Evolutionary conservation across 1,140 invertebrate genomes (phyloP).

Genomic region (Adelges cooleyi): DNA sequence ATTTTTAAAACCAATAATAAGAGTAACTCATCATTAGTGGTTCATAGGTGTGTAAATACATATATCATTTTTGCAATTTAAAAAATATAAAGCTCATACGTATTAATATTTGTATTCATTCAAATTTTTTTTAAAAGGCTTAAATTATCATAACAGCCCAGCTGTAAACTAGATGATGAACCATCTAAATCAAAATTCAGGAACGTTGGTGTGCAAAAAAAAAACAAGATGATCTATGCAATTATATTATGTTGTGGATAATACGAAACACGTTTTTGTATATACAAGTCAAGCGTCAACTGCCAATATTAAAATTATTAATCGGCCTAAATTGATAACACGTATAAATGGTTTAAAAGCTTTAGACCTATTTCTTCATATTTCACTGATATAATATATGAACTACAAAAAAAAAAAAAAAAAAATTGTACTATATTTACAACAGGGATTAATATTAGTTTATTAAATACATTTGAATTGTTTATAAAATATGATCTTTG

Average conservation of each 20-base stretch:
- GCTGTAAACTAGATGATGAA: no score
- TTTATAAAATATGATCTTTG: constrained; percentile 17
- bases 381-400: not conserved
- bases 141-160: no score
- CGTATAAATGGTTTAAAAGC: not conserved
- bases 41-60: no score
- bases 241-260: not conserved
- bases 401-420: constrained; percentile 8
- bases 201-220: constrained; percentile 10
- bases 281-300: not conserved
- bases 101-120: no score
- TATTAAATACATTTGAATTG: not conserved
- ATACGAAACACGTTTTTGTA: not conserved
- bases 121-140: no score
- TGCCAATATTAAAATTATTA: not conserved
- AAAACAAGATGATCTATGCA: not conserved
- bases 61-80: no score
- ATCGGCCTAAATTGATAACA: not conserved
- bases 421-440: constrained; percentile 14
- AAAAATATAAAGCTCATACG: no score
- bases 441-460: not conserved
- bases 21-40: no score
- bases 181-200: not conserved
- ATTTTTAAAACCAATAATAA: no score
- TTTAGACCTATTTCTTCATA: not conserved